A percentile compares a stretch with the other conserved stretches of the same genome.
Conservation (phyloP, 1,140 invertebrate species). For the Tetramorium parvispinum region DNA sequence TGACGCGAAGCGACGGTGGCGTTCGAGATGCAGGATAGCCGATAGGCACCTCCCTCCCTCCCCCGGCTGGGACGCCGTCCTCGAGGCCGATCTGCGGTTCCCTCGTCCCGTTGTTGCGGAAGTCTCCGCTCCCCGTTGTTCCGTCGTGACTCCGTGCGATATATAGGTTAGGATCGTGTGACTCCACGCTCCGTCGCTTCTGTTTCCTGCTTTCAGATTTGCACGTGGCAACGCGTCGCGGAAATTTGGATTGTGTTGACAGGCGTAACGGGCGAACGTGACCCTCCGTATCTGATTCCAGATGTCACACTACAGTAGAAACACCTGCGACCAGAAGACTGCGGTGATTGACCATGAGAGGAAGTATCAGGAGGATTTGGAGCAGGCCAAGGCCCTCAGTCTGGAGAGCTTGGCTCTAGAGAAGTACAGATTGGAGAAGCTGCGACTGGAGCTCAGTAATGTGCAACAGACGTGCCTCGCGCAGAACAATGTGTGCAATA, state of each 20-base stretch:
- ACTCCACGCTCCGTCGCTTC: too few species aligned
- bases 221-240: background rate
- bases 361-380: conserved; percentile 93
- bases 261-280: background rate
- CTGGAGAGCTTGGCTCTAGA: conserved; percentile 93
- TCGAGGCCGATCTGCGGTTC: background rate
- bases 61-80: background rate
- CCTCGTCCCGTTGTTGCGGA: background rate
- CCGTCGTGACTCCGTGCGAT: background rate
- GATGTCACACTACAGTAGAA: conserved; percentile 85
- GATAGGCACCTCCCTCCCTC: background rate
- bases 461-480: conserved; percentile 65
- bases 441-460: conserved; percentile 79
- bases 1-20: background rate
- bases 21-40: background rate
- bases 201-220: too few species aligned
- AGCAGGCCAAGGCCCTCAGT: conserved; percentile 93
- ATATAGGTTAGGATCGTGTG: conserved; percentile 61
- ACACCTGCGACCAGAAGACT: conserved; percentile 76
- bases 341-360: conserved; percentile 90
- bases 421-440: conserved; percentile 90
- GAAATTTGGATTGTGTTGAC: background rate
- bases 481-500: conserved; percentile 72
- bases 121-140: background rate
- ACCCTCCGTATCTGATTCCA: conserved; percentile 66